Evolutionary conservation across 2,888 invertebrate species (phyloP), one percentile per base, ranked within the genome.

Genomic region (Masnerella sp.): DNA sequence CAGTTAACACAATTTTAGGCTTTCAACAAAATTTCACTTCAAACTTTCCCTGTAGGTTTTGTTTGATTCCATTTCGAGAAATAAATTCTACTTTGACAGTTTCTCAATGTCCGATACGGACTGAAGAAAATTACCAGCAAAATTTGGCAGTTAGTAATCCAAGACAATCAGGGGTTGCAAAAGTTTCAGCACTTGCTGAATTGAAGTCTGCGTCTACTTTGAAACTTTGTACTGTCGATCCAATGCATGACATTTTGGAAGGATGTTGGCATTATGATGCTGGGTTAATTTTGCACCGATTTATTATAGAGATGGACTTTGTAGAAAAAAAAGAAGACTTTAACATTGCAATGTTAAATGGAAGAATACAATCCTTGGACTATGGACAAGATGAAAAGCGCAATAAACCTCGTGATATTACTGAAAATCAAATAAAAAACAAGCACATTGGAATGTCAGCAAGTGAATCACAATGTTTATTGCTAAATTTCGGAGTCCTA

Each of bases 191-290:
- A 30, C 22, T 73, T 4, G 20, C 17, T 15, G 32, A 9, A 15
- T 22, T 62, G 49, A 15, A 58, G 20, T 34, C 47, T 11, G 25
- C 1, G 7, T 59, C 54, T 14, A 58, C 52, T 25, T 17, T 59
- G 8, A n/a, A 54, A n/a, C 47, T 70, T 7, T 45, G 70, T 40
- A 69, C 47, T 25, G 43, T 74, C 30, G 74, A 74, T 36, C 36
- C 28, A 7, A 65, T 70, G 65, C 74, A 74, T 51, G 65, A 65
- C 14, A 34, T 74, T 5, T 54, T 70, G 11, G 76, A 78, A 71
- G 77, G 79, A 9, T 54, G 67, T 36, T 62, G 67, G 15, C 67
- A 70, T n/a, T 79, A 79, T 62, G 68, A 58, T 51, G 4, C n/a
- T 51, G 68, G 59, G 9, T 43, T 45, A 15, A 34, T 52, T 56